Evolutionary conservation across 2,888 invertebrate species (phyloP), one percentile per base, ranked within the genome.

Genomic region (Drosophila colorata): DNA sequence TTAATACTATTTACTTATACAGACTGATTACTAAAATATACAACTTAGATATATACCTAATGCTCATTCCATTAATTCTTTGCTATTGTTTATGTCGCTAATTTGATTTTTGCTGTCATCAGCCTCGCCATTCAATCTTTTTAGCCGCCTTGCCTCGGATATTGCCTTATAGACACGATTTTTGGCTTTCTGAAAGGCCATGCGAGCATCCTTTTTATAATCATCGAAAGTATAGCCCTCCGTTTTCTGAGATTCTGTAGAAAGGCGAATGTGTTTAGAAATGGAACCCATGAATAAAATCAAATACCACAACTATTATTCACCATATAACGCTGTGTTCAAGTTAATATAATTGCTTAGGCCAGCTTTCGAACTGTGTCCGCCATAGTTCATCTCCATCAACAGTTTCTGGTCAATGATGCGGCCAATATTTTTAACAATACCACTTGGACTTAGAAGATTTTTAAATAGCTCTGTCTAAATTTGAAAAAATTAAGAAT

Each of bases 321-420:
- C 64, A 75, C 74, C 74, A 68, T 33, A 75, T 55, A 75, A 57
- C n/a, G 74, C 74, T 14, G 63, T 37, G 13, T 75, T 75, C 5
- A 75, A 31, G 8, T 75, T 72, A 8, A 68, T 37, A 35, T 72
- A 75, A 37, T 57, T 68, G 40, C 56, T 60, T 41, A 75, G n/a
- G 1, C 59, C 76, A 25, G 63, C 38, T 43, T 76, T 75, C 2
- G 63, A 59, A 11, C 53, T 60, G 8, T 40, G 25, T 16, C 74
- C 74, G 3, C 38, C 63, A 14, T 76, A 75, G 16, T 75, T 75
- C 72, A 75, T 76, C n/a, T 75, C 59, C 63, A 68, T 60, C 13
- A 75, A n/a, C 11, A 76, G 20, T n/a, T 28, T 46, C 6, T 49
- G n/a, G 2, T 64, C 68, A n/a, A 75, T 56, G 16, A 75, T 64